phyloP scores from a whole-genome alignment of 2,888 invertebrate species.

The Marasmarcha lunaedactyla region DNA sequence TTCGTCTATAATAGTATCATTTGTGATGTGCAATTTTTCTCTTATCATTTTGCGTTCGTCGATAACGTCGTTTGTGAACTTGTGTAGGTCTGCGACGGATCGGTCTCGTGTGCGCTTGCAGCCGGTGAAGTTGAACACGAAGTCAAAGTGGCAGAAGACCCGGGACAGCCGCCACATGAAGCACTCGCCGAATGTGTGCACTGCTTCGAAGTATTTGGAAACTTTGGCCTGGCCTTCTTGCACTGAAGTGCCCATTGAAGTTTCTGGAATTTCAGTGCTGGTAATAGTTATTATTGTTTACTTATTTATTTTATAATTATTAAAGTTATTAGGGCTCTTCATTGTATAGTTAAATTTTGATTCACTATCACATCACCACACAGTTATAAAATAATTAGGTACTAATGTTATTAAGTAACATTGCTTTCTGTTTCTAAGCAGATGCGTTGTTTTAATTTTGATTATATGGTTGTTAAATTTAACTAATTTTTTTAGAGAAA shows the following conservation, averaged over 20 bases:
- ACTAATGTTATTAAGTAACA: no score
- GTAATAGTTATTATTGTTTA: no score
- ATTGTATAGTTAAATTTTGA: background rate
- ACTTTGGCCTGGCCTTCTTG: conserved; percentile 21
- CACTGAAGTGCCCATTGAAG: conserved; percentile 66
- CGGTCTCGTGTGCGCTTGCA: conserved; percentile 3
- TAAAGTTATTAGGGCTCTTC: no score
- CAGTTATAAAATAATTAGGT: no score
- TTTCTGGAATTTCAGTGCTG: conserved; percentile 19
- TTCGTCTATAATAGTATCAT: background rate
- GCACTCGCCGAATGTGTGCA: conserved; percentile 26
- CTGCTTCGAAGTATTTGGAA: conserved; percentile 43
- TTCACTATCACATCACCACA: background rate
- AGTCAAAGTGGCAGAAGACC: conserved; percentile 4
- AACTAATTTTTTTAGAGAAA: no score
- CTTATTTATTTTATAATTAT: no score
- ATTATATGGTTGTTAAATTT: no score
- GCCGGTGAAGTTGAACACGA: conserved; percentile 3
- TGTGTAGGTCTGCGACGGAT: conserved; percentile 47
- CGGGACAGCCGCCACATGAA: conserved; percentile 3
- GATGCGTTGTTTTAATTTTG: no score
- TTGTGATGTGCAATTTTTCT: background rate
- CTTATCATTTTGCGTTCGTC: conserved; percentile 19
- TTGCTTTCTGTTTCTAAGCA: no score
- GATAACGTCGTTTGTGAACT: conserved; percentile 54